These are phyloP conservation scores for Musca domestica DNA, from an alignment of 1,140 invertebrate genomes.

Conservation along the genomic window DNA sequence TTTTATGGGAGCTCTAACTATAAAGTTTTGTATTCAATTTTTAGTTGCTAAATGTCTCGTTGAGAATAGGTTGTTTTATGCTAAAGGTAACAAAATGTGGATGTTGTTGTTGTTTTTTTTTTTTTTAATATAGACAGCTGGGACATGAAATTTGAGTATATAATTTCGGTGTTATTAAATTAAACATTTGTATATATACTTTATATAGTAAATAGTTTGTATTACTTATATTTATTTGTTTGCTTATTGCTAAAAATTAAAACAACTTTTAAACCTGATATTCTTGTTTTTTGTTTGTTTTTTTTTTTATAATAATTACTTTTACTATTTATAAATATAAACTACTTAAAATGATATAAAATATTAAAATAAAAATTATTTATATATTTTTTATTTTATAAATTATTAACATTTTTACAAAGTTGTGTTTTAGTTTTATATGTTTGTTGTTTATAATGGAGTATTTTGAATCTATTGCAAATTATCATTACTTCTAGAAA, in stretches of 20 bases:
- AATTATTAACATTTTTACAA: conserved; percentile 22
- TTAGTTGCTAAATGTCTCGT: not conserved
- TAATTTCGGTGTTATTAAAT: not conserved
- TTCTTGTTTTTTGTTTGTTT: conserved; percentile 1
- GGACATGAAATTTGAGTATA: not conserved
- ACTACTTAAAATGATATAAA: not conserved
- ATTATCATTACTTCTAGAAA: not conserved
- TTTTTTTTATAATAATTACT: no score
- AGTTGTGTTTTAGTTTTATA: not conserved
- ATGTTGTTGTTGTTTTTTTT: not conserved
- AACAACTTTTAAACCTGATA: conserved; percentile 13
- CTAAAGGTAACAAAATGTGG: conserved; percentile 1
- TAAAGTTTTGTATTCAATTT: not conserved
- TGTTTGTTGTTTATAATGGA: not conserved
- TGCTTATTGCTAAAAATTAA: not conserved
- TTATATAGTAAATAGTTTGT: not conserved
- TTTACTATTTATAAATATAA: not conserved
- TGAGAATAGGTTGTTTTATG: not conserved
- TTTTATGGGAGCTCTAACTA: not conserved
- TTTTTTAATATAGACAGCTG: conserved; percentile 1
- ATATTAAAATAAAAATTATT: not conserved
- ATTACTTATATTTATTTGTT: not conserved
- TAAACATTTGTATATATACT: not conserved
- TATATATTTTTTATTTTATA: not conserved
- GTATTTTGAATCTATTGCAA: conserved; percentile 13